Evolutionary conservation across 2,113 vertebrate genomes (phyloP).

Genomic region (Oceanites oceanicus): DNA sequence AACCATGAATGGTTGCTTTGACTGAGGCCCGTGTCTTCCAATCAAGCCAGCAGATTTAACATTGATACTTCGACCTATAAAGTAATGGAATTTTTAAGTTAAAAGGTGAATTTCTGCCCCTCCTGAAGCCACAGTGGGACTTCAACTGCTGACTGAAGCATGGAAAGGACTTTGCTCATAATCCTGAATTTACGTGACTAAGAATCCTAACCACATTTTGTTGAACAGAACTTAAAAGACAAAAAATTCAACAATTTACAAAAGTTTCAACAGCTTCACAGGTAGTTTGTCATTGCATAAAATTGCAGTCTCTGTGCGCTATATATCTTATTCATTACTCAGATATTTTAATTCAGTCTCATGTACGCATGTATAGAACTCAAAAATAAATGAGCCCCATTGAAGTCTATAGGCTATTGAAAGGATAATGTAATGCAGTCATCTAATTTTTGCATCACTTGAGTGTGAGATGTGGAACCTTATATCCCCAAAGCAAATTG

Average conservation of each 20-base stretch:
- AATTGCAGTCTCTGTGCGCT: background rate
- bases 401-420: background rate
- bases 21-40: conserved; percentile 92
- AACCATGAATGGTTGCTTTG: conserved; percentile 97
- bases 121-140: background rate
- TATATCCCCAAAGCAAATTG: background rate
- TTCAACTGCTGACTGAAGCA: background rate
- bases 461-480: background rate
- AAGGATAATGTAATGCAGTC: background rate
- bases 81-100: conserved; percentile 8
- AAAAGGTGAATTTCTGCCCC: background rate
- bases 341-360: background rate
- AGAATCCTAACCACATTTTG: background rate
- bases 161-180: background rate
- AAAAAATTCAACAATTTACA: background rate
- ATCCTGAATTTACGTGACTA: background rate
- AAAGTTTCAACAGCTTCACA: background rate
- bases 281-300: background rate
- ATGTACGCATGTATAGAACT: background rate
- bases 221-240: background rate
- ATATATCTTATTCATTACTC: background rate
- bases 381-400: background rate
- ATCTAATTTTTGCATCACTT: background rate
- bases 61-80: conserved; percentile 90
- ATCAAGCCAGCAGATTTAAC: conserved; percentile 94